Evolutionary conservation across 2,113 vertebrate species (phyloP).

Genomic region (Bubo blakistoni): DNA sequence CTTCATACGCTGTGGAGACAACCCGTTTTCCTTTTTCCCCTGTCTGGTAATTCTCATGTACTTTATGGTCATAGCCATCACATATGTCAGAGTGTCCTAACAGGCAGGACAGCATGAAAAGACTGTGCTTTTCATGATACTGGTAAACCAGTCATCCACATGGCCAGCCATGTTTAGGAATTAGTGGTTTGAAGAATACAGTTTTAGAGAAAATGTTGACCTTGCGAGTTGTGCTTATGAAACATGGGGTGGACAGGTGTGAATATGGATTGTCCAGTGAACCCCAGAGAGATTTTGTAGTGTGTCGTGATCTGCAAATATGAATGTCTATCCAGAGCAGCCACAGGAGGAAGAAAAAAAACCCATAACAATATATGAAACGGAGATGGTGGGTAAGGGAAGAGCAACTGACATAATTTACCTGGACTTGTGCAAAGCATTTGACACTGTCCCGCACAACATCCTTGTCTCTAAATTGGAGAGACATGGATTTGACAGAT

Average conservation of each 20-base stretch:
- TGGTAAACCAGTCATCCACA: neutral
- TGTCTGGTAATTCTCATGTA: neutral
- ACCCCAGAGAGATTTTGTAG: neutral
- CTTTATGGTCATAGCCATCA: neutral
- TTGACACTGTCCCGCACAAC: no score
- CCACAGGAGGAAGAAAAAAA: neutral
- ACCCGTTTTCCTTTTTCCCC: neutral
- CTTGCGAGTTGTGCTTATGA: neutral
- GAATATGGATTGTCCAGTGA: neutral
- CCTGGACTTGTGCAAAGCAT: no score
- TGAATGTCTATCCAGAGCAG: neutral
- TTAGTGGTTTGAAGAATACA: neutral
- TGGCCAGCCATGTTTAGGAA: neutral
- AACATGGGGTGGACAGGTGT: neutral
- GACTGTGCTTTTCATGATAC: neutral
- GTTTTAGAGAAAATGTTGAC: neutral
- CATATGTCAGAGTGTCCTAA: neutral
- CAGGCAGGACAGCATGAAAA: neutral
- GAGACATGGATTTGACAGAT: no score
- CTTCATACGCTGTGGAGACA: neutral
- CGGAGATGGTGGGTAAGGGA: neutral
- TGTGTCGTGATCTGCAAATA: neutral
- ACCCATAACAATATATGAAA: rapidly evolving
- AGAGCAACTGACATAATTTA: no score
- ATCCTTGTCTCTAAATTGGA: no score